Percentiles rank a stretch among this genome's conserved stretches.
Evolutionary conservation across 2,888 invertebrate species (phyloP).

Genomic region (Phyllotreta striolata): DNA sequence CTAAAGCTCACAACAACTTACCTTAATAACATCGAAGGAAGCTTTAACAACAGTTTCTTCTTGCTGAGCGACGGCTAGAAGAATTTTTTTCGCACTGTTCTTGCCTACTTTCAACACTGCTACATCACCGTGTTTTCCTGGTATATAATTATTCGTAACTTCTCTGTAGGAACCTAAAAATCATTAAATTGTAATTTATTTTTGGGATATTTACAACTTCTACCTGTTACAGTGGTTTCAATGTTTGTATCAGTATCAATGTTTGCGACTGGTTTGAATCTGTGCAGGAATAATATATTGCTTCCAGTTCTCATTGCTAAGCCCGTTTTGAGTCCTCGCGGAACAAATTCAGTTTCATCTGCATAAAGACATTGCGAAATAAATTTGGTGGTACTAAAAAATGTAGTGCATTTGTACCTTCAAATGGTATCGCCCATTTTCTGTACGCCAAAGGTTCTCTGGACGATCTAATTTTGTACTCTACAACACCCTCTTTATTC

Average conservation of each 20-base stretch:
- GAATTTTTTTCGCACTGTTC: conserved; percentile 47
- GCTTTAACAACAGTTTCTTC: conserved; percentile 54
- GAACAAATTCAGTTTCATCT: conserved; percentile 55
- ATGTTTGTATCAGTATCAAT: conserved; percentile 39
- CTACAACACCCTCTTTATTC: conserved; percentile 45
- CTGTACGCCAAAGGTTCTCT: conserved; percentile 43
- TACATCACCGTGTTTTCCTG: conserved; percentile 52
- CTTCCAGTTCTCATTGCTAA: conserved; percentile 57
- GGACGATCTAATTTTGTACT: conserved; percentile 47
- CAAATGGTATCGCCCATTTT: conserved; percentile 50
- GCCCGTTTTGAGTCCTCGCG: conserved; percentile 54
- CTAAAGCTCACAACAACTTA: conserved; percentile 31
- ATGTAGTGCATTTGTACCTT: conserved; percentile 39
- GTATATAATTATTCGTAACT: conserved; percentile 50
- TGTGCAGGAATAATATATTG: conserved; percentile 51
- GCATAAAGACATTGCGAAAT: background rate
- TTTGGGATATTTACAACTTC: background rate
- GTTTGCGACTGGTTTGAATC: conserved; percentile 40
- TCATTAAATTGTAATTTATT: background rate
- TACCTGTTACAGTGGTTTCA: conserved; percentile 47
- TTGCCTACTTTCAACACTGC: conserved; percentile 55
- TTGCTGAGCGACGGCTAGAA: conserved; percentile 59
- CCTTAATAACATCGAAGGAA: conserved; percentile 58
- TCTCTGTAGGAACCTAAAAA: conserved; percentile 20
- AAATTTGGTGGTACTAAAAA: background rate